phyloP scores from a whole-genome alignment of 2,888 invertebrate species.

The Plagiodera versicolora region DNA sequence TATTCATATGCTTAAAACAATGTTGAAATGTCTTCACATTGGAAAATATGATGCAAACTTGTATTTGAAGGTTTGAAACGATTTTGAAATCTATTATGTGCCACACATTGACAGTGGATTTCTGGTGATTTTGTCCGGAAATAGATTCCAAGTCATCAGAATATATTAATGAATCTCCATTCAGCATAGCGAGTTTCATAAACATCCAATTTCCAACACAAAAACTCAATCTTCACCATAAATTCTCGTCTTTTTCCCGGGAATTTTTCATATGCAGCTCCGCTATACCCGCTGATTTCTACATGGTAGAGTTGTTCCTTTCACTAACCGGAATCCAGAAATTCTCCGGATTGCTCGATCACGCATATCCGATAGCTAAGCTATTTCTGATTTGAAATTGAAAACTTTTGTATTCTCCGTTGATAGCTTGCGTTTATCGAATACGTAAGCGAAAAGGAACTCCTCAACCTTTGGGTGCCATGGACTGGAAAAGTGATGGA shows the following conservation, averaged over 20 bases:
- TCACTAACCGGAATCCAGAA: slow-evolving; percentile 8
- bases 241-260: not conserved
- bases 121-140: no score
- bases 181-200: not conserved
- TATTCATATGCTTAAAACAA: no score
- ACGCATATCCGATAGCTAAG: slow-evolving; percentile 44
- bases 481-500: slow-evolving; percentile 18
- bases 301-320: slow-evolving; percentile 19
- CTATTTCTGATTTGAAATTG: slow-evolving; percentile 43
- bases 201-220: not conserved
- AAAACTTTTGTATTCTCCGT: slow-evolving; percentile 44
- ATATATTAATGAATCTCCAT: not conserved
- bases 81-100: no score
- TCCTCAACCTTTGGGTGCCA: slow-evolving; percentile 35
- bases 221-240: not conserved
- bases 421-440: slow-evolving; percentile 40
- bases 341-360: slow-evolving; percentile 35
- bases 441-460: slow-evolving; percentile 34
- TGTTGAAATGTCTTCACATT: no score
- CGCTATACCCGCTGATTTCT: not conserved
- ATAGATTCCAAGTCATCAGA: no score
- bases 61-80: no score
- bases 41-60: no score
- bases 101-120: no score
- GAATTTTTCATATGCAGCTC: not conserved